Percentiles rank a stretch among this genome's conserved stretches.
Conservation (phyloP, 2,888 invertebrate genomes). For the Lamellibrachia columna region DNA sequence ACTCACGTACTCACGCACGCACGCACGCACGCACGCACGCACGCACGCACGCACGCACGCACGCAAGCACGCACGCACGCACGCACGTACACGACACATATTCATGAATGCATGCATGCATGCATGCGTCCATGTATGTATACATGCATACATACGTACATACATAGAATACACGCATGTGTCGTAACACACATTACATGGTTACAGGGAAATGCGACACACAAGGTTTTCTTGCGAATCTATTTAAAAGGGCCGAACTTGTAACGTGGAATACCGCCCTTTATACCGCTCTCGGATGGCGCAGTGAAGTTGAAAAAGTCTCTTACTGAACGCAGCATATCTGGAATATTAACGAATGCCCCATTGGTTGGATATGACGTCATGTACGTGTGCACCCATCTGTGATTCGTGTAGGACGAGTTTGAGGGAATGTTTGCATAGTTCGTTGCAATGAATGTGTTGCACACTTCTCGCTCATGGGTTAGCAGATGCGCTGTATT, state of each 20-base stretch:
- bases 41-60: too few species aligned
- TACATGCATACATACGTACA: too few species aligned
- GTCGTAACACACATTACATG: too few species aligned
- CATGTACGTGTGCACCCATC: constrained; percentile 39
- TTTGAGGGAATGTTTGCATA: constrained; percentile 13
- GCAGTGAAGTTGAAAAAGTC: background rate
- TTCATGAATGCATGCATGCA: too few species aligned
- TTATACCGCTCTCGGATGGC: background rate
- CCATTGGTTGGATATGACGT: background rate
- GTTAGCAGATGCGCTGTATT: background rate
- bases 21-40: too few species aligned
- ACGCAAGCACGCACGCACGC: too few species aligned
- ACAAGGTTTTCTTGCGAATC: background rate
- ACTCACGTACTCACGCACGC: too few species aligned
- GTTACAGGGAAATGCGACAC: too few species aligned
- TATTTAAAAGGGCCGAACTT: background rate
- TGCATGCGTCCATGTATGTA: too few species aligned
- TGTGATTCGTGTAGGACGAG: constrained; percentile 35
- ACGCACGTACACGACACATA: too few species aligned
- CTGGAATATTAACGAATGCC: background rate
- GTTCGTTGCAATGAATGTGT: constrained; percentile 8
- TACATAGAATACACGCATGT: too few species aligned
- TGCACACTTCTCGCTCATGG: constrained; percentile 30
- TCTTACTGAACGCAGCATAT: background rate
- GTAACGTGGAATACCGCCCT: background rate